phyloP scores from a whole-genome alignment of 2,113 vertebrate genomes.

The Microcebus jonahi region DNA sequence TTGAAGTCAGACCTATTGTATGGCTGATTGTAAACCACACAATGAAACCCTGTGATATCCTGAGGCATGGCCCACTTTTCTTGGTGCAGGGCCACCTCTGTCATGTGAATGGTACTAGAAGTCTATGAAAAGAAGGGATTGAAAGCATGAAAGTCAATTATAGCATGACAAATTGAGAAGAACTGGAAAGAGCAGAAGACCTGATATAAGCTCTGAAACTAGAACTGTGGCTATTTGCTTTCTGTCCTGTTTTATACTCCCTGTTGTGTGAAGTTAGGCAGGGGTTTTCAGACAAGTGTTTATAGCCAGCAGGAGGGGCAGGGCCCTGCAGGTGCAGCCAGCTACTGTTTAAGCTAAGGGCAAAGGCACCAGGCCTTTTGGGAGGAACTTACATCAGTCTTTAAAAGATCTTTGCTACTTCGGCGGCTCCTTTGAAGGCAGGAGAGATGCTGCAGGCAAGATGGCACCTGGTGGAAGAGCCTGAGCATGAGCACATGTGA shows the following conservation, averaged over 20 bases:
- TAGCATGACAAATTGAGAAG: neutral
- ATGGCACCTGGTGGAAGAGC: neutral
- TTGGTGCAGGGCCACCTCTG: neutral
- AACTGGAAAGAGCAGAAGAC: neutral
- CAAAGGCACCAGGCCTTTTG: slow-evolving; percentile 3
- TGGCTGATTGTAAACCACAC: neutral
- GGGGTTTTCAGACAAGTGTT: neutral
- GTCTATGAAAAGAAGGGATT: neutral
- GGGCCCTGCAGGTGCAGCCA: neutral
- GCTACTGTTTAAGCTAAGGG: slow-evolving; percentile 4
- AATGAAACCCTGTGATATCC: neutral
- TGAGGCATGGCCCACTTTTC: neutral
- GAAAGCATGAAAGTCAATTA: neutral
- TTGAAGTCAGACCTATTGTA: neutral
- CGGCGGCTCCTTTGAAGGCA: neutral
- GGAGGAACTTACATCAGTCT: neutral
- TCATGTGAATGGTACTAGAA: neutral
- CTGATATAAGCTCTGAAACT: neutral
- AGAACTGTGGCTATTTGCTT: neutral
- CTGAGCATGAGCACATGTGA: neutral
- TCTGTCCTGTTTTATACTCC: neutral
- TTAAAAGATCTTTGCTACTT: slow-evolving; percentile 46
- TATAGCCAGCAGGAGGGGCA: neutral
- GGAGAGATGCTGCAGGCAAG: neutral
- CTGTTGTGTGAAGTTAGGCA: neutral